A percentile compares a stretch with the other conserved stretches of the same genome.
These are phyloP conservation scores for Eulacestoma nigropectus DNA, from an alignment of 2,113 vertebrate species.

Conservation along the genomic window DNA sequence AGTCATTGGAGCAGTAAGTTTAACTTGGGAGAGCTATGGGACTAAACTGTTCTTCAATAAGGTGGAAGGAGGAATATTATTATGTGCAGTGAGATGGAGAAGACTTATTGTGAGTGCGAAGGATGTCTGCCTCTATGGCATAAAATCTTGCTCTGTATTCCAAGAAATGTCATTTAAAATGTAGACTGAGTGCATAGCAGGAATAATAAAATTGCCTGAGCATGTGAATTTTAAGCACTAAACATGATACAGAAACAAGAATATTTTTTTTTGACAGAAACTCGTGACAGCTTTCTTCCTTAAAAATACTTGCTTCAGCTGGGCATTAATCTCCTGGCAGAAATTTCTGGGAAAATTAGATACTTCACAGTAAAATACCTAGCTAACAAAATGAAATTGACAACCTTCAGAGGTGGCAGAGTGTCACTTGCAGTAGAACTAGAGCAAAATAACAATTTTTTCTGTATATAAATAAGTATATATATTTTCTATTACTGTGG, in stretches of 20 bases:
- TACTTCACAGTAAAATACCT: neutral
- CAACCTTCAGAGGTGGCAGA: neutral
- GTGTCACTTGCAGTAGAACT: neutral
- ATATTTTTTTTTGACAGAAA: neutral
- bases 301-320: neutral
- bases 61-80: constrained; percentile 8
- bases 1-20: neutral
- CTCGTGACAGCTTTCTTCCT: neutral
- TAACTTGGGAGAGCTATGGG: neutral
- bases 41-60: neutral
- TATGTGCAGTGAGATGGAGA: neutral
- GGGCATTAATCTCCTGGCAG: constrained; percentile 4
- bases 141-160: constrained; percentile 14
- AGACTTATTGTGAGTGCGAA: neutral
- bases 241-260: neutral
- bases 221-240: constrained; percentile 21
- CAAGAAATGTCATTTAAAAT: constrained; percentile 36
- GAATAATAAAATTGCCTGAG: constrained; percentile 4
- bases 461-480: neutral
- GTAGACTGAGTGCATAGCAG: neutral
- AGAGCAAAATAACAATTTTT: neutral
- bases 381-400: neutral
- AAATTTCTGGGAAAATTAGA: constrained; percentile 16
- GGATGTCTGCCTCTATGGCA: neutral
- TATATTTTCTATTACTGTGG: neutral